Percentiles rank a stretch among this genome's conserved stretches.
Evolutionary conservation across 2,797 vertebrate species (phyloP).

Genomic region (Vireo griseus): DNA sequence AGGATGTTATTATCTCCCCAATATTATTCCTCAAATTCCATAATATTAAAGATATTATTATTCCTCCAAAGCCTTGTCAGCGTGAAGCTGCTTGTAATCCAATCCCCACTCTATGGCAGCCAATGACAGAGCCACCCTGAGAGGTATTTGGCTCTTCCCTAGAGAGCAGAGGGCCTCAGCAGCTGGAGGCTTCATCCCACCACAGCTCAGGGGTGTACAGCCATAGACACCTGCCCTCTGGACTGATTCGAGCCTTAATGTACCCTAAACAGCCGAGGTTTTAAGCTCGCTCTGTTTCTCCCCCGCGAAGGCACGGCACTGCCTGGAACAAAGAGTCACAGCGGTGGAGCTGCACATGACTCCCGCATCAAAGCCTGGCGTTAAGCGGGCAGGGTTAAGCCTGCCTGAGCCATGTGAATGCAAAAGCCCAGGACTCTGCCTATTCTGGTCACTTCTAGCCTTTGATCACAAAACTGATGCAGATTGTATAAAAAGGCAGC

Average conservation of each 20-base stretch:
- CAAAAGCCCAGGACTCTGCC: background rate
- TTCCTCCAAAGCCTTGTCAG: conserved; percentile 44
- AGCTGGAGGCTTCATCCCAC: background rate
- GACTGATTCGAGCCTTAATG: background rate
- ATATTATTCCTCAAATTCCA: conserved; percentile 48
- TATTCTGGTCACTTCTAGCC: background rate
- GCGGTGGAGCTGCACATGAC: background rate
- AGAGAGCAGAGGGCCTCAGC: background rate
- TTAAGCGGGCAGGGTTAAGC: background rate
- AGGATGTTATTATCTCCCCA: conserved; percentile 27
- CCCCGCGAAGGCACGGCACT: background rate
- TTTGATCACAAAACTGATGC: conserved; percentile 37
- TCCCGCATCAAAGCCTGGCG: background rate
- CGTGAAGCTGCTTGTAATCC: conserved; percentile 55
- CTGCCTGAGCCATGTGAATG: background rate
- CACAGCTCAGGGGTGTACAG: fast-evolving
- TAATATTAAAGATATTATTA: conserved; percentile 55
- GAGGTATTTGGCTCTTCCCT: background rate
- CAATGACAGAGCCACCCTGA: conserved; percentile 1
- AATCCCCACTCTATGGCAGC: background rate
- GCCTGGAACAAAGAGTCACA: background rate
- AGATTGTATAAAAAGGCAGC: background rate
- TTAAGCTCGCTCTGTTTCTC: background rate
- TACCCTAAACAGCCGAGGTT: background rate
- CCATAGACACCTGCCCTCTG: background rate